Evolutionary conservation across 2,797 vertebrate species (phyloP).

Genomic region (Ciconia nigra): DNA sequence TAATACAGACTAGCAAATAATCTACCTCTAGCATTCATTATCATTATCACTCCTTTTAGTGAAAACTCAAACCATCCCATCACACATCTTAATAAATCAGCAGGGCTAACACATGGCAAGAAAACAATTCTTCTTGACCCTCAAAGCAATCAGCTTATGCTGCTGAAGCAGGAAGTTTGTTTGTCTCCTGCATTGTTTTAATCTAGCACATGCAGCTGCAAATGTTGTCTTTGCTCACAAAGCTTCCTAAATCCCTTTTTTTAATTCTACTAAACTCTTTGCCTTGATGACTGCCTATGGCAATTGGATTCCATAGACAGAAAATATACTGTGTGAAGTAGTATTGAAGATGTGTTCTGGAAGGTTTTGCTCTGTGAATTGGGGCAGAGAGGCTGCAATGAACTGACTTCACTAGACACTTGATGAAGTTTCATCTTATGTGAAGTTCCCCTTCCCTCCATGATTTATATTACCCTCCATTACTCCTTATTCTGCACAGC

Average conservation of each 20-base stretch:
- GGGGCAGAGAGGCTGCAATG: background rate
- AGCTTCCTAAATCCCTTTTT: constrained; percentile 51
- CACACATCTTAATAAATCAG: background rate
- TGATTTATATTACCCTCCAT: background rate
- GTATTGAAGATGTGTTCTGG: background rate
- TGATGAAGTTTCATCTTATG: background rate
- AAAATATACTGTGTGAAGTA: background rate
- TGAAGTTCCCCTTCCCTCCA: background rate
- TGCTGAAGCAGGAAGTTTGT: constrained; percentile 3
- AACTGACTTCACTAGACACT: background rate
- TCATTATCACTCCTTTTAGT: background rate
- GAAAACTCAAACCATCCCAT: background rate
- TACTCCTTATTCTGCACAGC: background rate
- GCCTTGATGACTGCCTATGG: constrained; percentile 9
- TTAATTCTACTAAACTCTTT: constrained; percentile 47
- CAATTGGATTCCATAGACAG: constrained; percentile 10
- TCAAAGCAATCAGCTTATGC: constrained; percentile 32
- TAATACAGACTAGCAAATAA: background rate
- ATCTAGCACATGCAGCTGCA: constrained; percentile 23
- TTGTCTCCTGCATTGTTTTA: constrained; percentile 43
- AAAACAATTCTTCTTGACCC: background rate
- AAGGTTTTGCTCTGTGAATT: background rate
- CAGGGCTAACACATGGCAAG: background rate
- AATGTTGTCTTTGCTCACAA: constrained; percentile 46
- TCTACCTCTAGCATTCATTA: background rate